Percentiles rank a stretch among this genome's conserved stretches.
Evolutionary conservation across 1,140 invertebrate species (phyloP).

Genomic region (Aphelinus certus): DNA sequence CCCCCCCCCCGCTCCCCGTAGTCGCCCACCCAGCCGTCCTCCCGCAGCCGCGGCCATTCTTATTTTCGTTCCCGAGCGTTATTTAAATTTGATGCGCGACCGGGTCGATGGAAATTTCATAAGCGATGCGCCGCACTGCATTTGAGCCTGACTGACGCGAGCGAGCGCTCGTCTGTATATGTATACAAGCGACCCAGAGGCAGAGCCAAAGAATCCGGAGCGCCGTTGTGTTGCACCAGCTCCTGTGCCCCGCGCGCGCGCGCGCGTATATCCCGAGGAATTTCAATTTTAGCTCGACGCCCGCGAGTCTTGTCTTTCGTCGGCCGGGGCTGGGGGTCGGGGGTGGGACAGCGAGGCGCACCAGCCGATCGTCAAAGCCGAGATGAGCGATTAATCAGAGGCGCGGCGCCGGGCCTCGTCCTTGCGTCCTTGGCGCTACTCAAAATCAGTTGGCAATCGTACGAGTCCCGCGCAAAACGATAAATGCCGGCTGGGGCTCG

Average conservation of each 20-base stretch:
- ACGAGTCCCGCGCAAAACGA: too few relatives aligned
- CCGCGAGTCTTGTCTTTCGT: background rate
- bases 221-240: too few relatives aligned
- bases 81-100: background rate
- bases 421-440: too few relatives aligned
- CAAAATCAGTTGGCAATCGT: too few relatives aligned
- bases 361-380: background rate
- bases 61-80: background rate
- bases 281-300: conserved; percentile 8
- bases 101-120: background rate
- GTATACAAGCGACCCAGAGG: too few relatives aligned
- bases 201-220: background rate
- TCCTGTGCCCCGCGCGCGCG: too few relatives aligned
- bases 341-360: background rate
- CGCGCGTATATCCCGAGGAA: background rate
- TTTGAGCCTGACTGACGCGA: too few relatives aligned
- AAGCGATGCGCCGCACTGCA: background rate
- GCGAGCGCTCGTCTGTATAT: too few relatives aligned
- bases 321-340: background rate
- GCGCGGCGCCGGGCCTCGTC: too few relatives aligned
- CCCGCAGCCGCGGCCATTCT: background rate
- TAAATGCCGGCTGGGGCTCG: too few relatives aligned
- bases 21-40: too few relatives aligned
- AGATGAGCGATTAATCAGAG: conserved; percentile 14
- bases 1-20: background rate